phyloP scores from a whole-genome alignment of 2,888 invertebrate species.

The Diarsia rubi region DNA sequence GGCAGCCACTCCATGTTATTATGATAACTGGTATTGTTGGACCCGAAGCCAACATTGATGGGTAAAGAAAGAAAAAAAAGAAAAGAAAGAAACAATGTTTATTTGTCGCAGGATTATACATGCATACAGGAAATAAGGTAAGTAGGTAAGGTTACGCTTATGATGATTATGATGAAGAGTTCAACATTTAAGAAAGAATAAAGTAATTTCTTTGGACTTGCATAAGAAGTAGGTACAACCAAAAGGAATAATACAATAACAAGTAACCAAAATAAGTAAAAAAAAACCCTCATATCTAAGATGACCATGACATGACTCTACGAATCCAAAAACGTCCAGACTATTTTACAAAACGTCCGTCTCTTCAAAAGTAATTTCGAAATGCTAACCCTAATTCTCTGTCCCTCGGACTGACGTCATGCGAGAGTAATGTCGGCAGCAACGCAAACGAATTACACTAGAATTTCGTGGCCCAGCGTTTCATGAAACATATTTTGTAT shows the following conservation, averaged over 20 bases:
- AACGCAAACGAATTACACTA: slow-evolving; percentile 59
- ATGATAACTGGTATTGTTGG: no score
- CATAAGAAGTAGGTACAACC: not conserved
- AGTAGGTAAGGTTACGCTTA: no score
- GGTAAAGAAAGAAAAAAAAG: no score
- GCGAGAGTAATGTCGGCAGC: slow-evolving; percentile 52
- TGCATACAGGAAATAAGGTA: no score
- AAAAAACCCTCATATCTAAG: not conserved
- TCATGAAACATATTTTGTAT: slow-evolving; percentile 58
- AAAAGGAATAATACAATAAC: not conserved
- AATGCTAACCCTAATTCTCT: slow-evolving; percentile 38
- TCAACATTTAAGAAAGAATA: not conserved
- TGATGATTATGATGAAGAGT: no score
- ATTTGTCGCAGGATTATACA: no score
- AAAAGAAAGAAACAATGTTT: no score
- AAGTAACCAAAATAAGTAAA: not conserved
- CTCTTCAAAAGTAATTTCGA: not conserved
- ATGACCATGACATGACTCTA: not conserved
- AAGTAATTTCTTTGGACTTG: not conserved
- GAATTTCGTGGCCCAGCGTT: slow-evolving; percentile 46
- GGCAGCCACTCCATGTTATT: no score
- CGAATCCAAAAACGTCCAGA: not conserved
- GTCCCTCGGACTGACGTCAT: slow-evolving; percentile 52
- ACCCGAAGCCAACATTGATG: no score
- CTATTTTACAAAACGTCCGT: not conserved